Evolutionary conservation across 1,140 invertebrate genomes (phyloP).

Genomic region (Eueides isabella): DNA sequence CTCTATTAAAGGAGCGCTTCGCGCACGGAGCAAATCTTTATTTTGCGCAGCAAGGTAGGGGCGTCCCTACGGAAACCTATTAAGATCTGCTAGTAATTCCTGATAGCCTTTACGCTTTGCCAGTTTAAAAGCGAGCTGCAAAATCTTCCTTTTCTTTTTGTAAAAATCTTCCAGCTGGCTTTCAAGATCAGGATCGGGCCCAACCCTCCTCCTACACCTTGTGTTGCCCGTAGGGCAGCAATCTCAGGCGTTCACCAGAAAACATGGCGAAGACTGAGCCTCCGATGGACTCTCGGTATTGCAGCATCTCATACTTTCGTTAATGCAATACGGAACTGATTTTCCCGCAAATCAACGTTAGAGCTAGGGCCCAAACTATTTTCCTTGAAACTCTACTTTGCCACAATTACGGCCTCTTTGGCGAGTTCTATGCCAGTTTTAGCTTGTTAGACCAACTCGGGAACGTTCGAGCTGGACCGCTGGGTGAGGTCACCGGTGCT

Average conservation of each 20-base stretch:
- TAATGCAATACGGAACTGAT: neutral
- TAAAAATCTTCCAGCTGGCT: neutral
- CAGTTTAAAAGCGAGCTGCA: conserved; percentile 13
- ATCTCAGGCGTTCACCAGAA: conserved; percentile 31
- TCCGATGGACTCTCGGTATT: neutral
- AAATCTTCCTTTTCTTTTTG: neutral
- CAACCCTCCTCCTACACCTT: neutral
- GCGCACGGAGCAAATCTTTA: too few species aligned
- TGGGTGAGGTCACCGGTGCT: neutral
- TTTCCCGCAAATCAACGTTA: conserved; percentile 6
- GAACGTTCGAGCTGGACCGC: neutral
- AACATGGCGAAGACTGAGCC: neutral
- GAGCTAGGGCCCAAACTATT: neutral
- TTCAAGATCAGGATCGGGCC: neutral
- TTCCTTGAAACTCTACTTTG: conserved; percentile 1
- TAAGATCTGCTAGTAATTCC: neutral
- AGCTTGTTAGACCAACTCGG: conserved; percentile 5
- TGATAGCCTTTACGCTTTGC: neutral
- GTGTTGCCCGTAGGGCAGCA: neutral
- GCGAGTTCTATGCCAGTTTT: conserved; percentile 17
- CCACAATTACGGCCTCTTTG: conserved; percentile 24
- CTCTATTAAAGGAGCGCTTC: too few species aligned
- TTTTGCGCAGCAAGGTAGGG: conserved; percentile 1
- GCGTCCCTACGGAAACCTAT: conserved; percentile 3
- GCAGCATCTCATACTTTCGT: neutral